Percentiles rank a stretch among this genome's conserved stretches.
phyloP scores from a whole-genome alignment of 2,113 vertebrate genomes.

The Aegotheles bennettii region DNA sequence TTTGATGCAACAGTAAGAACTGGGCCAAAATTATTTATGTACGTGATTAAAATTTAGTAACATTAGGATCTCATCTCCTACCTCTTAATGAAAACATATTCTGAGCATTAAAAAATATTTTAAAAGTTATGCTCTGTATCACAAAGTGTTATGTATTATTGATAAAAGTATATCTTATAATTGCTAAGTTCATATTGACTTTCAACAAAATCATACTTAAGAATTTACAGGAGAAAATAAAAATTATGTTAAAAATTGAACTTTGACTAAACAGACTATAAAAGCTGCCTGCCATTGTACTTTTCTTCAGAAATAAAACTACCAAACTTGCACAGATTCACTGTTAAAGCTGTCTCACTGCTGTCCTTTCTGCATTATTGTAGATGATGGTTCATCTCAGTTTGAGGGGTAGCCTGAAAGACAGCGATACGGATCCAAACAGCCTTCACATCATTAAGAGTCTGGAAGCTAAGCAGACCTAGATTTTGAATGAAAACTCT shows the following conservation, averaged over 20 bases:
- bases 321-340: neutral
- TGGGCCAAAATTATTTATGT: neutral
- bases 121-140: neutral
- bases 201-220: neutral
- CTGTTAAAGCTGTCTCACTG: neutral
- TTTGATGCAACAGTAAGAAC: neutral
- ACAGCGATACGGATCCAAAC: fast-evolving
- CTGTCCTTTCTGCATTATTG: neutral
- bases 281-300: neutral
- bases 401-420: neutral
- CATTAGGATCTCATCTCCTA: neutral
- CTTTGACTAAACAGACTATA: neutral
- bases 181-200: neutral
- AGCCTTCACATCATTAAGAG: neutral
- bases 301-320: neutral
- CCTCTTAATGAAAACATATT: neutral
- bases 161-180: neutral
- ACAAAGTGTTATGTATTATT: neutral
- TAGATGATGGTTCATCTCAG: neutral
- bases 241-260: neutral
- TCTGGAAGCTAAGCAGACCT: neutral
- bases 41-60: neutral
- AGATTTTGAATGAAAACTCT: neutral
- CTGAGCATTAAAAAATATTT: neutral
- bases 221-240: neutral